Percentiles rank a stretch among this genome's conserved stretches.
Conservation (phyloP, 1,140 invertebrate genomes). For the Maniola jurtina region DNA sequence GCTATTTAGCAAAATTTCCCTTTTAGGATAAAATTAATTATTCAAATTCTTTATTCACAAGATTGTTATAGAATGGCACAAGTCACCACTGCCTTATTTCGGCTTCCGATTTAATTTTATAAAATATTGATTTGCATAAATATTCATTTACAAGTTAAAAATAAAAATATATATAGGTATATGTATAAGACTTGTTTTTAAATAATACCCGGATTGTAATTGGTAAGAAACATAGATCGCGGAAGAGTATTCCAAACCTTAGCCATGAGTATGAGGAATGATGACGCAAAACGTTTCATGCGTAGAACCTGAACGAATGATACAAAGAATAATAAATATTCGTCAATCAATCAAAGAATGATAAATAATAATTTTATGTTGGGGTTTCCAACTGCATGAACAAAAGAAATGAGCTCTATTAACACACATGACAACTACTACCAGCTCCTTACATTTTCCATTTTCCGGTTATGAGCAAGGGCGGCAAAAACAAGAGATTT, state of each 20-base stretch:
- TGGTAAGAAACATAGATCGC: no score
- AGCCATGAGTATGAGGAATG: no score
- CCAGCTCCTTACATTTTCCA: not conserved
- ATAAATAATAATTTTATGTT: no score
- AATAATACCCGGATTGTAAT: no score
- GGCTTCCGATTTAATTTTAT: not conserved
- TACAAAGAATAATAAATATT: no score
- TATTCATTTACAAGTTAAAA: not conserved
- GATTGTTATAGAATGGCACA: not conserved
- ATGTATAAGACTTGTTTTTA: no score
- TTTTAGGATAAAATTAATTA: conserved; percentile 11
- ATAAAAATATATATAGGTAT: not conserved
- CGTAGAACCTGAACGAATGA: no score
- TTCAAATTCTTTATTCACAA: conserved; percentile 9
- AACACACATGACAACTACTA: not conserved
- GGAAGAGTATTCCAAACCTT: no score
- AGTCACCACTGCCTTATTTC: conserved; percentile 4
- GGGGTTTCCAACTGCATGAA: no score
- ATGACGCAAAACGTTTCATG: no score
- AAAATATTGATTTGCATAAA: not conserved
- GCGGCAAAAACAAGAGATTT: conserved; percentile 4
- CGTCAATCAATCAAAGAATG: no score
- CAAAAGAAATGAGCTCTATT: no score
- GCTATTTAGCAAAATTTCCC: not conserved
- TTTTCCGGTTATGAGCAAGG: not conserved